Conservation (phyloP, 1,140 invertebrate genomes). For the Zaprionus ghesquierei region DNA sequence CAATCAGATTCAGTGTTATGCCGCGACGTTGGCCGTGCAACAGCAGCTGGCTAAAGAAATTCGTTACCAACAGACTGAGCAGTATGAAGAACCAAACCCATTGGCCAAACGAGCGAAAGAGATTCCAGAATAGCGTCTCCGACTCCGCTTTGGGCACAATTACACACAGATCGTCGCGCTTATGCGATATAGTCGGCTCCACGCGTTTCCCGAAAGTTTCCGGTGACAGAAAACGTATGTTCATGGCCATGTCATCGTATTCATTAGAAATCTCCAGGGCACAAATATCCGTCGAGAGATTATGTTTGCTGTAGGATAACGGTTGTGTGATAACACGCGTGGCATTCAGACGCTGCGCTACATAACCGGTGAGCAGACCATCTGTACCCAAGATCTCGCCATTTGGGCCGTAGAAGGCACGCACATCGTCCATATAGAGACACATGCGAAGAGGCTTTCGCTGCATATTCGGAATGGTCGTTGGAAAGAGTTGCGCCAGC, state of each 20-base stretch:
- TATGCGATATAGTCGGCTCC: conserved; percentile 64
- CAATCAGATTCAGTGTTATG: conserved; percentile 52
- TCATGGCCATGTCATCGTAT: conserved; percentile 69
- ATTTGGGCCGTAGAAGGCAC: conserved; percentile 52
- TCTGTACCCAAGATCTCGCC: conserved; percentile 59
- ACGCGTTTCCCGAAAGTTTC: conserved; percentile 46
- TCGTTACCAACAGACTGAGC: conserved; percentile 43
- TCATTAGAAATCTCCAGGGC: conserved; percentile 61
- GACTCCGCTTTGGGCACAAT: conserved; percentile 68
- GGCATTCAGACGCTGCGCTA: conserved; percentile 71
- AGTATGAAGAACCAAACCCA: conserved; percentile 59
- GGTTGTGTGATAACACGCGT: conserved; percentile 63
- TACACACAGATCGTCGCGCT: conserved; percentile 72
- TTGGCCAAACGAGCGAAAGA: conserved; percentile 67
- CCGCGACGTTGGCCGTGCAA: not conserved
- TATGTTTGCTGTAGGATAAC: conserved; percentile 35
- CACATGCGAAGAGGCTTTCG: conserved; percentile 68
- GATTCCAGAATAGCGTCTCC: conserved; percentile 69
- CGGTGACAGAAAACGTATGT: conserved; percentile 62
- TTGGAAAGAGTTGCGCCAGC: conserved; percentile 59
- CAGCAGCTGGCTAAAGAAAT: conserved; percentile 40
- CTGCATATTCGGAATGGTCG: conserved; percentile 67
- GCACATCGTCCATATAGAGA: conserved; percentile 67
- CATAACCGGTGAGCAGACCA: conserved; percentile 56
- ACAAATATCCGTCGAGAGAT: conserved; percentile 53